Percentiles rank a stretch among this genome's conserved stretches.
Conservation (phyloP, 2,113 vertebrate genomes). For the Hemibates koningsi region DNA sequence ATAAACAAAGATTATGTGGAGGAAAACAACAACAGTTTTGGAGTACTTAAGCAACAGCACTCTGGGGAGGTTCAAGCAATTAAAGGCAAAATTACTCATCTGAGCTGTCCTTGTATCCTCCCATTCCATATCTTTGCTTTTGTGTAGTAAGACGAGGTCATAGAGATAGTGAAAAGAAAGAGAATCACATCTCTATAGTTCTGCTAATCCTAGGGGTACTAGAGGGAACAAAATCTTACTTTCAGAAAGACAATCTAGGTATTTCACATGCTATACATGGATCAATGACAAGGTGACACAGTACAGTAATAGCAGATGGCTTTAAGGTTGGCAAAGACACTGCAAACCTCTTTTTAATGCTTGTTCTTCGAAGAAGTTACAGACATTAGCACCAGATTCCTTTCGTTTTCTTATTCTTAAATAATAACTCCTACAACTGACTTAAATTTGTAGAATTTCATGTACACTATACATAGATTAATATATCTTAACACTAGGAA, state of each 20-base stretch:
- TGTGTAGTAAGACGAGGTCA: constrained; percentile 46
- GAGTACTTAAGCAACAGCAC: constrained; percentile 58
- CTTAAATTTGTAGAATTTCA: neutral
- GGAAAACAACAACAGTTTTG: constrained; percentile 66
- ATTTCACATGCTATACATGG: constrained; percentile 26
- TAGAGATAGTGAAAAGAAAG: constrained; percentile 24
- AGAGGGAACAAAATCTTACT: constrained; percentile 5
- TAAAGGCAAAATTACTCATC: constrained; percentile 68
- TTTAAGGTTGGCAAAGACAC: constrained; percentile 9
- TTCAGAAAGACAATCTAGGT: constrained; percentile 49
- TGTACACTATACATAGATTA: neutral
- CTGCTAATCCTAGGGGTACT: constrained; percentile 25
- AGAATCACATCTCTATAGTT: neutral
- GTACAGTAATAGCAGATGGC: constrained; percentile 2
- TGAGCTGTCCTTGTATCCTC: constrained; percentile 63
- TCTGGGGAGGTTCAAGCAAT: constrained; percentile 64
- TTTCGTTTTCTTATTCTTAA: neutral
- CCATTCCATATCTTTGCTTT: constrained; percentile 21
- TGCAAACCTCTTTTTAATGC: constrained; percentile 33
- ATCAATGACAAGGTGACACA: constrained; percentile 61
- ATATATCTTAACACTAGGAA: neutral
- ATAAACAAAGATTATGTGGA: constrained; percentile 66
- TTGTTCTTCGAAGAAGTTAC: neutral
- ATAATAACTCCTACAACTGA: neutral
- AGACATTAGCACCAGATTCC: neutral